Evolutionary conservation across 1,140 invertebrate species (phyloP).

Genomic region (Lepeophtheirus salmonis): DNA sequence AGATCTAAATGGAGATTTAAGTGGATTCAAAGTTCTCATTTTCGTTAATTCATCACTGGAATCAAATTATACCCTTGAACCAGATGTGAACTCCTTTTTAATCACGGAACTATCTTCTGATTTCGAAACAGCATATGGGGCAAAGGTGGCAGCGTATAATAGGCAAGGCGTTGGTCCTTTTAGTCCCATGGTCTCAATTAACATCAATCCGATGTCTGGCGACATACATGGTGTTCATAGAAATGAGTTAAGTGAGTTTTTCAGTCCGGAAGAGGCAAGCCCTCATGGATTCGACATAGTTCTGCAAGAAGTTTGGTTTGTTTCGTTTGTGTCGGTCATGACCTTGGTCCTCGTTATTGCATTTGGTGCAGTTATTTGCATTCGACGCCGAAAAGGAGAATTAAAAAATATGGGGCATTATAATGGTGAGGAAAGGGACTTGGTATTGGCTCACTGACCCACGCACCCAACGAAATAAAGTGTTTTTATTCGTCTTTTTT

Average conservation of each 20-base stretch:
- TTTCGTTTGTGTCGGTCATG: slow-evolving; percentile 3
- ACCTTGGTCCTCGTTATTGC: background rate
- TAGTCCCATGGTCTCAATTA: background rate
- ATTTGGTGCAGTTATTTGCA: slow-evolving; percentile 4
- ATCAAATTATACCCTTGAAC: slow-evolving; percentile 4
- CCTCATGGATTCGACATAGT: background rate
- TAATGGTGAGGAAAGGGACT: slow-evolving; percentile 15
- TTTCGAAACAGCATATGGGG: background rate
- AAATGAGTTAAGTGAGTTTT: background rate
- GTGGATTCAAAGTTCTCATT: slow-evolving; percentile 6
- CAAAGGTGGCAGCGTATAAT: slow-evolving; percentile 4
- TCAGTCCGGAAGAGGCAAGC: background rate
- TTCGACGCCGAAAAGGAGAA: background rate
- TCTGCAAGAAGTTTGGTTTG: slow-evolving; percentile 11
- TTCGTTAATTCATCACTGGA: background rate
- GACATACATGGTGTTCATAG: background rate
- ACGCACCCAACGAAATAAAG: no score
- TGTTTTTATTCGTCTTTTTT: no score
- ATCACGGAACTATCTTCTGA: background rate
- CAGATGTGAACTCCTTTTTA: background rate
- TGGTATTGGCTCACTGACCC: no score
- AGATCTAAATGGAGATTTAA: slow-evolving; percentile 6
- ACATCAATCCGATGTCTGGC: background rate
- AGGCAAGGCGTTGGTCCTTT: slow-evolving; percentile 3
- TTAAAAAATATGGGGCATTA: slow-evolving; percentile 8